Conservation (phyloP, 2,113 vertebrate genomes). For the Mustela lutreola region DNA sequence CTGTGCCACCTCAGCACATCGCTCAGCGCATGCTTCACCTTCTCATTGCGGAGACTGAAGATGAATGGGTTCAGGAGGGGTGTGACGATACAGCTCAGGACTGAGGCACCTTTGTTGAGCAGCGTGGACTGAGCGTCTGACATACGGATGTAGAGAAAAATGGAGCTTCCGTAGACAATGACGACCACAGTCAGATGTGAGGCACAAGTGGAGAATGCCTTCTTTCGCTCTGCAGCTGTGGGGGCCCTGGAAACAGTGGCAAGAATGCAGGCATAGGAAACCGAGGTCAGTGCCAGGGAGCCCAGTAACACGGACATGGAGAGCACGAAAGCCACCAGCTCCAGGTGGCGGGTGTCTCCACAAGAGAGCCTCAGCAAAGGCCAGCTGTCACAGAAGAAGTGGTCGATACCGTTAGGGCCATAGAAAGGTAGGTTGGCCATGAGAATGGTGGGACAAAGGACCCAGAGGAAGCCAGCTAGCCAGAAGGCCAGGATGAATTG, state of each 20-base stretch:
- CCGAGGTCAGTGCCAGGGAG: slow-evolving; percentile 41
- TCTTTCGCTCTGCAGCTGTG: not conserved
- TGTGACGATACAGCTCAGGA: slow-evolving; percentile 61
- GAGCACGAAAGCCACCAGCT: slow-evolving; percentile 65
- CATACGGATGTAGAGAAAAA: slow-evolving; percentile 47
- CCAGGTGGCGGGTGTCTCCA: slow-evolving; percentile 40
- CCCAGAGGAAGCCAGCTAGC: slow-evolving; percentile 63
- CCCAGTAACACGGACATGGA: slow-evolving; percentile 40
- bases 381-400: slow-evolving; percentile 73
- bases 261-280: slow-evolving; percentile 65
- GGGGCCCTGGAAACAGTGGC: slow-evolving; percentile 36
- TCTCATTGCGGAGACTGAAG: slow-evolving; percentile 57
- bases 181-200: slow-evolving; percentile 52
- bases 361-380: slow-evolving; percentile 74
- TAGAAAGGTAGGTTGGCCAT: slow-evolving; percentile 57
- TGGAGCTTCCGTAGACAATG: slow-evolving; percentile 1
- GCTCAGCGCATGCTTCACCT: slow-evolving; percentile 34
- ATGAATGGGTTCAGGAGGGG: slow-evolving; percentile 70
- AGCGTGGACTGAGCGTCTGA: slow-evolving; percentile 40
- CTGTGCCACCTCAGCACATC: not conserved
- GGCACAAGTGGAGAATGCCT: slow-evolving; percentile 62
- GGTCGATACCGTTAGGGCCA: slow-evolving; percentile 43
- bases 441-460: slow-evolving; percentile 64
- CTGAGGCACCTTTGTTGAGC: slow-evolving; percentile 39
- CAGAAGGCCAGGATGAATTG: slow-evolving; percentile 54